Percentiles rank a stretch among this genome's conserved stretches.
Evolutionary conservation across 2,797 vertebrate genomes (phyloP).

Genomic region (Acanthurus tractus): DNA sequence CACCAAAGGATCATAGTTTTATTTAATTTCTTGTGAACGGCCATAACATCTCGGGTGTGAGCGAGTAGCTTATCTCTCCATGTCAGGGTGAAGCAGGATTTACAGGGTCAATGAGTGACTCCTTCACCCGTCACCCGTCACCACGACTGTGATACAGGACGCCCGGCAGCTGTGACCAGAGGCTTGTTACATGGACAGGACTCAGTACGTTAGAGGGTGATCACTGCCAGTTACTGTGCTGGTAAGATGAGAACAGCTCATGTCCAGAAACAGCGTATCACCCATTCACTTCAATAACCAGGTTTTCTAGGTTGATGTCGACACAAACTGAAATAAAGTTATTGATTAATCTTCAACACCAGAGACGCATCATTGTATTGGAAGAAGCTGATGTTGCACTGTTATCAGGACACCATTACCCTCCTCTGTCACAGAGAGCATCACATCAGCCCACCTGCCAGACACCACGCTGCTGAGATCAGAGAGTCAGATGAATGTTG

Average conservation of each 20-base stretch:
- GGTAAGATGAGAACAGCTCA: not conserved
- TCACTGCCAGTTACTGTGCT: not conserved
- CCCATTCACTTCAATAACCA: conserved; percentile 23
- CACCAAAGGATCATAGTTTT: not conserved
- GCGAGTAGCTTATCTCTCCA: conserved; percentile 17
- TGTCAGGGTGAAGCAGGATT: conserved; percentile 15
- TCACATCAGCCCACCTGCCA: conserved; percentile 22
- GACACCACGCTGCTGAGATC: not conserved
- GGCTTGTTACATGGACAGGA: not conserved
- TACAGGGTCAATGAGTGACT: conserved; percentile 23
- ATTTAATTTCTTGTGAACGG: not conserved
- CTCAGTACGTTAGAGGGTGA: not conserved
- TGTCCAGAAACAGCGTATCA: not conserved
- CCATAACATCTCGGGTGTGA: conserved; percentile 15
- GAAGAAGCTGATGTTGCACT: conserved; percentile 3
- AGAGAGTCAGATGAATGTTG: conserved; percentile 20
- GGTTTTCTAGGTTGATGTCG: conserved; percentile 28
- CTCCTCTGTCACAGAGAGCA: conserved; percentile 1
- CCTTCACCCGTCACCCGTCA: conserved; percentile 13
- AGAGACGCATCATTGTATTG: conserved; percentile 2
- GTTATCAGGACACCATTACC: conserved; percentile 25
- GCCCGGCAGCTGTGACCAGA: not conserved
- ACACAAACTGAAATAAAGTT: conserved; percentile 19
- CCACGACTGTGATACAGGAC: not conserved
- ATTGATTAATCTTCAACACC: conserved; percentile 14